phyloP scores from a whole-genome alignment of 2,888 invertebrate species.

The Ochropleura plecta region DNA sequence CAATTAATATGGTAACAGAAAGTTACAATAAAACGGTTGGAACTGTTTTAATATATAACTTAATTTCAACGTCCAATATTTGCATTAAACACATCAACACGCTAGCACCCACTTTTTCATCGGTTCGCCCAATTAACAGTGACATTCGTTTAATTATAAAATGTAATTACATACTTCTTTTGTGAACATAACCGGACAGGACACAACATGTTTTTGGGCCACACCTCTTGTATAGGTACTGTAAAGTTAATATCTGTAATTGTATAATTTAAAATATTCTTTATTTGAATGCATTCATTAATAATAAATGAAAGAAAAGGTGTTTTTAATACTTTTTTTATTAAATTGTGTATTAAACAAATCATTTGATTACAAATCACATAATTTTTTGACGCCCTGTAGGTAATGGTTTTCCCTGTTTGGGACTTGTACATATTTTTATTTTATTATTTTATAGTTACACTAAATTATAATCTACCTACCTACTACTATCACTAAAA shows the following conservation, averaged over 20 bases:
- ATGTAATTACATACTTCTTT: constrained; percentile 80
- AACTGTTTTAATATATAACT: constrained; percentile 60
- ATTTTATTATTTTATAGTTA: no score
- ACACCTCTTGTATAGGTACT: constrained; percentile 25
- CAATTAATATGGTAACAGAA: constrained; percentile 44
- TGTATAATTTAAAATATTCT: background rate
- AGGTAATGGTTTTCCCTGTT: no score
- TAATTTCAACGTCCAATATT: constrained; percentile 73
- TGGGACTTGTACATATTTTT: no score
- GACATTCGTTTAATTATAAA: constrained; percentile 82
- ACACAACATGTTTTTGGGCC: constrained; percentile 48
- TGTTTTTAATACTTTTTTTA: constrained; percentile 14
- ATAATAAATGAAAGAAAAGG: constrained; percentile 10
- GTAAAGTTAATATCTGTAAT: constrained; percentile 23
- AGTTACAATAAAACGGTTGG: constrained; percentile 57
- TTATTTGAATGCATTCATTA: constrained; percentile 52
- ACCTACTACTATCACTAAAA: no score
- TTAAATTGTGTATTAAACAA: background rate
- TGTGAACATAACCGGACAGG: constrained; percentile 65
- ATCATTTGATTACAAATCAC: no score
- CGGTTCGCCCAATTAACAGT: constrained; percentile 79
- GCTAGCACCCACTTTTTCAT: constrained; percentile 81
- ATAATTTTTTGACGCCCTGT: no score
- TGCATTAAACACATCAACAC: constrained; percentile 82
- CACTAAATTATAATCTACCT: no score